Evolutionary conservation across 2,888 invertebrate species (phyloP).

Genomic region (Chouioia cunea): DNA sequence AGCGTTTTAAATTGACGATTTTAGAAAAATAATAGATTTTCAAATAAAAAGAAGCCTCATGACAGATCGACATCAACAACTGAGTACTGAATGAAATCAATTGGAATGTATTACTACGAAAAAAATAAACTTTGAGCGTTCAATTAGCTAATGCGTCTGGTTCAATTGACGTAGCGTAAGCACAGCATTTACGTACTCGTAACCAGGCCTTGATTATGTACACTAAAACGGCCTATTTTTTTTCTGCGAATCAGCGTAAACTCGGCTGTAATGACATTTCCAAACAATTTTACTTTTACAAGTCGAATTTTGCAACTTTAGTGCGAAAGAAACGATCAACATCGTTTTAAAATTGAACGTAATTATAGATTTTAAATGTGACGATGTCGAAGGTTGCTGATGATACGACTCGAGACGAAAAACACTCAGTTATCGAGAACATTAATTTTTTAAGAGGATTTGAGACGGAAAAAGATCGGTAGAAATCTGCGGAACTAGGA

Average conservation of each 20-base stretch:
- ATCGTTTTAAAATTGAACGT: neutral
- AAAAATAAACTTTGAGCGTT: neutral
- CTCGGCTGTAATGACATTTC: constrained; percentile 11
- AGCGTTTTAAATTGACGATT: too few species aligned
- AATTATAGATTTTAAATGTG: neutral
- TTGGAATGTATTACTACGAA: neutral
- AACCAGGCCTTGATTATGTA: constrained; percentile 1
- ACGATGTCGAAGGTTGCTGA: neutral
- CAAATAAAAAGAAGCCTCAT: too few species aligned
- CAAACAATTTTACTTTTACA: neutral
- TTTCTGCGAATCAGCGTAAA: neutral
- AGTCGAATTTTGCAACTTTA: neutral
- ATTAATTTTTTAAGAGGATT: too few species aligned
- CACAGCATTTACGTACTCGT: constrained; percentile 1
- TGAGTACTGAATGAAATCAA: neutral
- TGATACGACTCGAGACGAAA: too few species aligned
- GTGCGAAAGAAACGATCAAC: constrained; percentile 12
- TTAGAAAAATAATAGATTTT: too few species aligned
- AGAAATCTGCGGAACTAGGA: too few species aligned
- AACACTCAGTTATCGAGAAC: too few species aligned
- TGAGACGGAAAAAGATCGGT: too few species aligned
- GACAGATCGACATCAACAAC: too few species aligned
- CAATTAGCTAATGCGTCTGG: neutral
- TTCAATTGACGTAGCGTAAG: constrained; percentile 6
- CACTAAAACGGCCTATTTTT: neutral